Base-by-base conservation (phyloP, 2,888 invertebrate species). In the Temnothorax unifasciatus region DNA sequence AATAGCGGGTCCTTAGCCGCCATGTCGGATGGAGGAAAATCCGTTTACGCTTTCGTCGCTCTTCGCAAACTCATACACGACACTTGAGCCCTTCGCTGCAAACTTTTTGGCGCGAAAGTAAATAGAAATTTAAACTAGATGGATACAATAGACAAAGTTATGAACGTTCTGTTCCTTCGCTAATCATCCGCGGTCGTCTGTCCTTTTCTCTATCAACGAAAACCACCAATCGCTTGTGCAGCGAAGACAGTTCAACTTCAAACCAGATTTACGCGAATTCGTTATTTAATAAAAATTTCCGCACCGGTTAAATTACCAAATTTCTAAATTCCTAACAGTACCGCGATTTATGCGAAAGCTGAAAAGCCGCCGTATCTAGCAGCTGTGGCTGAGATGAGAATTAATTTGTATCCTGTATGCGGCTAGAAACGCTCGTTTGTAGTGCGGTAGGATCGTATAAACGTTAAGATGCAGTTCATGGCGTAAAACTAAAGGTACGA, bases 51-150 rank as follows among this genome's bases (percentile, higher is more conserved):
- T 68, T 84, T 82, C 83, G 76, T 59, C 82, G 82, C 69, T 85
- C 61, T 61, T 75, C 74, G 34, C 81, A 52, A 84, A 85, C 85
- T 88, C 85, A 77, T 71, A 61, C 73, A 77, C 41, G 82, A 66
- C 79, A 85, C 34, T 85, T 74, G 81, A 44, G 69, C 54, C 54
- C 54, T 83, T 75, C 74, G 82, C 63, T 47, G 82, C 44, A 85
- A 88, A 81, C 83, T 90, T 85, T 85, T 85, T 63, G 83, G 66
- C 75, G 86, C 63, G 61, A 83, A 83, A 82, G 89, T 89, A 89
- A 92, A 92, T 87, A 88, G 88, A 92, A 90, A 92, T 90, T 90
- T 87, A 86, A 92, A 88, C 85, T 87, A 76, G 81, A 86, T 84
- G 79, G 83, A 85, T 63, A 50, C 59, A 82, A 73, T 73, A 75